Evolutionary conservation across 2,888 invertebrate species (phyloP).

Genomic region (Drosophila subquinaria): DNA sequence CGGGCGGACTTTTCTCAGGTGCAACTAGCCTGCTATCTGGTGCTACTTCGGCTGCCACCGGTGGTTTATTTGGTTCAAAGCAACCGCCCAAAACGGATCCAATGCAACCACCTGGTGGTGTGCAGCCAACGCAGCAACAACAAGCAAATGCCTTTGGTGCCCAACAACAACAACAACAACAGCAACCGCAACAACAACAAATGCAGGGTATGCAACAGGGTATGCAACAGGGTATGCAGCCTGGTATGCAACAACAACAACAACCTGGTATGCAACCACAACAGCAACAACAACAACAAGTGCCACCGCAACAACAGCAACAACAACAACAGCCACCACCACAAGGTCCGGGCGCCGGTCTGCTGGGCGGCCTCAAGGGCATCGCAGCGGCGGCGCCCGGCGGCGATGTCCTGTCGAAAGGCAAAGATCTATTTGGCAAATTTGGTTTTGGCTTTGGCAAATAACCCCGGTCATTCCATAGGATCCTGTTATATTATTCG

Average conservation of each 20-base stretch:
- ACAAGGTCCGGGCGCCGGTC: constrained; percentile 90
- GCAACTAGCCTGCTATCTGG: constrained; percentile 86
- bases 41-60: constrained; percentile 86
- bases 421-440: constrained; percentile 92
- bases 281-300: constrained; percentile 45
- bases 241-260: constrained; percentile 42
- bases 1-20: constrained; percentile 85
- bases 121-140: constrained; percentile 85
- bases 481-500: constrained; percentile 83
- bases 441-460: constrained; percentile 96
- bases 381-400: constrained; percentile 94
- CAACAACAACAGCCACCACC: constrained; percentile 84
- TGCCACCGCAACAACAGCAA: constrained; percentile 34
- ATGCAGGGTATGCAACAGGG: constrained; percentile 40
- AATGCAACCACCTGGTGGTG: constrained; percentile 86
- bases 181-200: constrained; percentile 78
- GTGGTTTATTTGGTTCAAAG: constrained; percentile 86
- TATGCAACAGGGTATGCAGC: constrained; percentile 48
- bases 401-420: constrained; percentile 95
- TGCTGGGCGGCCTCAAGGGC: constrained; percentile 96
- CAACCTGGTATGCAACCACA: constrained; percentile 80
- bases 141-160: constrained; percentile 83
- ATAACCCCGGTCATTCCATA: constrained; percentile 87
- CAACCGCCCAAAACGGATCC: constrained; percentile 86
- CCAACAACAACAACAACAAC: constrained; percentile 83